These are phyloP conservation scores for Rhorus exstirpatorius DNA, from an alignment of 2,888 invertebrate genomes.

Conservation along the genomic window DNA sequence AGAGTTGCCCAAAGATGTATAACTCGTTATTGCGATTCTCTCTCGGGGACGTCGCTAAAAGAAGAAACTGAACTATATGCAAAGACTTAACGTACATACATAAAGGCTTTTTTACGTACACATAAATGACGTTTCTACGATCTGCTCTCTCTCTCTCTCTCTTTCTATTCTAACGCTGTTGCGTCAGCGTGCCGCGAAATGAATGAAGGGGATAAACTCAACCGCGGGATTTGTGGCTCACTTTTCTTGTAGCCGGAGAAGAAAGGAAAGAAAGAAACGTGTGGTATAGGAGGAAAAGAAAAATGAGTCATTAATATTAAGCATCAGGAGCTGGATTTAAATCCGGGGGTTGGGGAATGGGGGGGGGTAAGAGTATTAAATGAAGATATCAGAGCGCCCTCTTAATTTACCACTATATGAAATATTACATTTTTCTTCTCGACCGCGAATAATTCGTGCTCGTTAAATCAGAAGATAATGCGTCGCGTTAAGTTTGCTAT, in stretches of 20 bases:
- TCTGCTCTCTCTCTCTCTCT: slow-evolving; percentile 6
- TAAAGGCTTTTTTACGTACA: slow-evolving; percentile 16
- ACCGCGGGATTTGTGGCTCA: slow-evolving; percentile 65
- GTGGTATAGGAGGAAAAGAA: slow-evolving; percentile 30
- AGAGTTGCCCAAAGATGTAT: no score
- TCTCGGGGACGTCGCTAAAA: no score
- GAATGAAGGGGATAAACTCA: slow-evolving; percentile 77
- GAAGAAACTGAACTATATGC: no score
- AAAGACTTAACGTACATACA: no score
- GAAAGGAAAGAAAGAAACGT: slow-evolving; percentile 14
- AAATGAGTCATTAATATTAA: slow-evolving; percentile 69
- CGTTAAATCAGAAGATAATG: not conserved
- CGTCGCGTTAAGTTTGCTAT: no score
- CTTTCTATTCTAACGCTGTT: slow-evolving; percentile 48
- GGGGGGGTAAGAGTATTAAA: slow-evolving; percentile 62
- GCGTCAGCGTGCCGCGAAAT: slow-evolving; percentile 76
- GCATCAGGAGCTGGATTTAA: slow-evolving; percentile 63
- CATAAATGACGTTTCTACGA: slow-evolving; percentile 17
- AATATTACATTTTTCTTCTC: slow-evolving; percentile 42
- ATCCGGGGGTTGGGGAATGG: no score
- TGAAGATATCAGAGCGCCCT: slow-evolving; percentile 59
- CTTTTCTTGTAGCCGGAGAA: slow-evolving; percentile 52
- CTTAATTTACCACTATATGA: slow-evolving; percentile 46
- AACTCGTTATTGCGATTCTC: no score
- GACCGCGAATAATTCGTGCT: not conserved